Evolutionary conservation across 2,797 vertebrate genomes (phyloP).

Genomic region (Gymnopithys bicolor): DNA sequence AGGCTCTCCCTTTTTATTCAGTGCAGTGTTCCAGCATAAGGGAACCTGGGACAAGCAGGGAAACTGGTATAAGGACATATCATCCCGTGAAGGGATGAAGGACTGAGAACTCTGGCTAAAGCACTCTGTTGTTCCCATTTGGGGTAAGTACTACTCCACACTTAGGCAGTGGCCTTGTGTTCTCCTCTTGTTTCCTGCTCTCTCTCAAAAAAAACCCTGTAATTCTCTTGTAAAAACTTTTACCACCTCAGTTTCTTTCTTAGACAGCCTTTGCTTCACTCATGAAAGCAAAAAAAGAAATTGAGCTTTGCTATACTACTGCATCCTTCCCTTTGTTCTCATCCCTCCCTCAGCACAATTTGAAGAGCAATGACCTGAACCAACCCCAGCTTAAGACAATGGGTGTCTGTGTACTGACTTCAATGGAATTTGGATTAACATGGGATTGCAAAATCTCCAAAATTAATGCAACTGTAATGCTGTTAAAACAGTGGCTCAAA

Average conservation of each 20-base stretch:
- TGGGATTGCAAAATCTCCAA: conserved; percentile 42
- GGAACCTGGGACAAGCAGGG: background rate
- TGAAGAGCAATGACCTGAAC: conserved; percentile 33
- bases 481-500: conserved; percentile 49
- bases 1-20: background rate
- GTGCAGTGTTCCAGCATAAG: background rate
- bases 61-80: background rate
- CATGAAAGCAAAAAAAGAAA: background rate
- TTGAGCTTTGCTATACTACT: background rate
- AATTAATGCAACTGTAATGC: conserved; percentile 56
- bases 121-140: background rate
- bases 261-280: background rate
- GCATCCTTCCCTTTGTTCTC: background rate
- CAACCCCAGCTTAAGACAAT: conserved; percentile 48
- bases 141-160: background rate
- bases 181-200: background rate
- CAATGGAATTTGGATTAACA: conserved; percentile 55
- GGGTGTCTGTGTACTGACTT: conserved; percentile 28
- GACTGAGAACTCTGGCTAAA: background rate
- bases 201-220: no score
- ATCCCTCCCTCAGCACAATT: background rate
- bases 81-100: background rate
- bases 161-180: background rate
- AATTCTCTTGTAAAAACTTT: background rate
- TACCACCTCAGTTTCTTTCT: background rate